phyloP scores from a whole-genome alignment of 2,797 vertebrate species.

The Benthosema pterotum region DNA sequence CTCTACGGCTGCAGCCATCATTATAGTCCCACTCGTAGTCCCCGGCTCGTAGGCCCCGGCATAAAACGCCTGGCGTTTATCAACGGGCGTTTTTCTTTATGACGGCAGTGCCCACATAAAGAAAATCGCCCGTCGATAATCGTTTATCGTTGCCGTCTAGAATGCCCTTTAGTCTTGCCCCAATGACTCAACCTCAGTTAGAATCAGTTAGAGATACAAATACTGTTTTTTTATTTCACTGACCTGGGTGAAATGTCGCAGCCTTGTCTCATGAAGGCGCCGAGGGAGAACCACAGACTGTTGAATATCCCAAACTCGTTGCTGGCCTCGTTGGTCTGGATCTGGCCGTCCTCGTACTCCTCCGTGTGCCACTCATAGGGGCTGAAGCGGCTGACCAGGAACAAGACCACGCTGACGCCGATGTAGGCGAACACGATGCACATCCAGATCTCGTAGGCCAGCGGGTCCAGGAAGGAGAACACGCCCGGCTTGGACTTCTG shows the following conservation, averaged over 20 bases:
- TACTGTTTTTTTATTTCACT: constrained; percentile 46
- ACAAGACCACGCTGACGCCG: constrained; percentile 98
- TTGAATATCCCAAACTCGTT: constrained; percentile 99
- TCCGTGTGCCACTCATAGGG: constrained; percentile 99
- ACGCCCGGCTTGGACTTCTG: constrained; percentile 99
- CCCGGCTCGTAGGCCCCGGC: no score
- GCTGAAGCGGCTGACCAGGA: constrained; percentile 99
- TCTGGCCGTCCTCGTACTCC: constrained; percentile 98
- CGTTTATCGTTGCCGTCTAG: no score
- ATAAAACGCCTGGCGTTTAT: no score
- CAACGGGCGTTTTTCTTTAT: no score
- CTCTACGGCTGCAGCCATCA: no score
- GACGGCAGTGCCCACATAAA: no score
- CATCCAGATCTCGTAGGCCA: constrained; percentile 99
- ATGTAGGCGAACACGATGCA: constrained; percentile 99
- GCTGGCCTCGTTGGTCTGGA: constrained; percentile 98
- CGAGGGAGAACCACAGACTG: constrained; percentile 95
- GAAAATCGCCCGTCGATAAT: no score
- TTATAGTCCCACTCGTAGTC: no score
- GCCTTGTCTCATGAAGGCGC: constrained; percentile 88
- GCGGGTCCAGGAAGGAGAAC: constrained; percentile 98
- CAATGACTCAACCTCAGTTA: no score
- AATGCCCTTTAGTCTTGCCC: no score
- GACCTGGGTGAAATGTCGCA: constrained; percentile 89
- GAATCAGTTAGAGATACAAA: neutral